Percentiles rank a stretch among this genome's conserved stretches.
Conservation (phyloP, 2,113 vertebrate genomes). For the Thinocorus orbignyianus region DNA sequence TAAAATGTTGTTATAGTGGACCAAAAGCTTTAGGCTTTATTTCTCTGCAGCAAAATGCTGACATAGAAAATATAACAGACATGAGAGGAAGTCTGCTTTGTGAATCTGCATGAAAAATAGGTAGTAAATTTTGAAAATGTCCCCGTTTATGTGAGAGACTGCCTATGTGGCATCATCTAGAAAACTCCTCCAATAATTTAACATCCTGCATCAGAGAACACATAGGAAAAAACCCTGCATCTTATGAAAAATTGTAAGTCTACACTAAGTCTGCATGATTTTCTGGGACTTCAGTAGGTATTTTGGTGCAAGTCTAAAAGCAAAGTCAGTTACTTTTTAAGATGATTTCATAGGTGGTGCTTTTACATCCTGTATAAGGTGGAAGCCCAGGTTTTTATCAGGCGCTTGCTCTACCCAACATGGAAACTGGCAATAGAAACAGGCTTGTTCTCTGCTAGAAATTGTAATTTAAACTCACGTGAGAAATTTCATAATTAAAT, state of each 20-base stretch:
- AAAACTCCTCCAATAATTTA: neutral
- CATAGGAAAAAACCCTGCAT: neutral
- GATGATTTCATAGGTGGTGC: neutral
- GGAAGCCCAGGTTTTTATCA: neutral
- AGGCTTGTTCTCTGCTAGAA: neutral
- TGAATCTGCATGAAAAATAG: neutral
- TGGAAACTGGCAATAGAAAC: neutral
- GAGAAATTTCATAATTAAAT: neutral
- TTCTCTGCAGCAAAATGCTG: conserved; percentile 27
- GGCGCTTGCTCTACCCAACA: neutral
- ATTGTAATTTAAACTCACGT: neutral
- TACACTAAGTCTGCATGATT: neutral
- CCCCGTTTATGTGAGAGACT: neutral
- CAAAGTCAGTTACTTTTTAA: neutral
- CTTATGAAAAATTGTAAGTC: neutral
- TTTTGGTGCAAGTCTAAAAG: neutral
- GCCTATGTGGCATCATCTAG: neutral
- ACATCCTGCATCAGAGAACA: neutral
- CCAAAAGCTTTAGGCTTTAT: neutral
- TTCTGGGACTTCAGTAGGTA: neutral
- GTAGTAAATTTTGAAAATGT: neutral
- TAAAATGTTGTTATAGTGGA: neutral
- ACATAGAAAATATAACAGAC: neutral
- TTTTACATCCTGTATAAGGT: neutral
- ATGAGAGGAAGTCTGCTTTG: neutral